These are phyloP conservation scores for Toxostoma redivivum DNA, from an alignment of 2,113 vertebrate genomes.

Conservation along the genomic window DNA sequence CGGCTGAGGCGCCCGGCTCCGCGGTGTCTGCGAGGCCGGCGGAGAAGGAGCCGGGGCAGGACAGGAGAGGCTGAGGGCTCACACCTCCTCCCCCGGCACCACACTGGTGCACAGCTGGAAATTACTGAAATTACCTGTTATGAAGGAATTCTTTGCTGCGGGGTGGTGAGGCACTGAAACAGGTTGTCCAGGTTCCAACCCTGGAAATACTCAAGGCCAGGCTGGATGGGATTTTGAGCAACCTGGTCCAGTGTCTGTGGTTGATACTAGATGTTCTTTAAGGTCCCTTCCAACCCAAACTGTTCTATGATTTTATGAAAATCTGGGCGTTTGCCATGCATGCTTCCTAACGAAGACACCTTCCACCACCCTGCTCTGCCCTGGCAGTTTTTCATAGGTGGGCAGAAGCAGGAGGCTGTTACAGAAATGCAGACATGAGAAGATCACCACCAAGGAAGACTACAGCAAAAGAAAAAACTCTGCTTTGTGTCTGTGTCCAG, in stretches of 20 bases:
- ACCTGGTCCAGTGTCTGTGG: neutral
- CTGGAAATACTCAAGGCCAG: neutral
- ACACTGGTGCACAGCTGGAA: no score
- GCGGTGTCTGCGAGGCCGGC: neutral
- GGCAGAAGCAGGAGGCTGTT: neutral
- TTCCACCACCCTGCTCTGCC: neutral
- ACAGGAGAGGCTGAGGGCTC: neutral
- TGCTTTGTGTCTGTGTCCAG: neutral
- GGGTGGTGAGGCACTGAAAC: neutral
- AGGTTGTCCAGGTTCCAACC: neutral
- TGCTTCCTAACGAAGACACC: neutral
- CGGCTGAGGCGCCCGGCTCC: neutral
- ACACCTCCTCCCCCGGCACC: neutral
- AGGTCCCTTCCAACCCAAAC: neutral
- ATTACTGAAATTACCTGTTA: rapidly evolving
- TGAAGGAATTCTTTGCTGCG: no score
- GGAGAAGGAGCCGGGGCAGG: neutral
- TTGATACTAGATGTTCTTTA: neutral
- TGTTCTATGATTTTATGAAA: neutral
- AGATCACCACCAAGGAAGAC: neutral
- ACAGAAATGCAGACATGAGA: neutral
- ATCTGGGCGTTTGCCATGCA: neutral
- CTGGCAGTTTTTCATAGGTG: neutral
- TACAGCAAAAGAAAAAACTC: neutral
- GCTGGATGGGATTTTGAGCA: neutral